These are phyloP conservation scores for Periophthalmus magnuspinnatus DNA, from an alignment of 2,797 vertebrate genomes.

Conservation along the genomic window DNA sequence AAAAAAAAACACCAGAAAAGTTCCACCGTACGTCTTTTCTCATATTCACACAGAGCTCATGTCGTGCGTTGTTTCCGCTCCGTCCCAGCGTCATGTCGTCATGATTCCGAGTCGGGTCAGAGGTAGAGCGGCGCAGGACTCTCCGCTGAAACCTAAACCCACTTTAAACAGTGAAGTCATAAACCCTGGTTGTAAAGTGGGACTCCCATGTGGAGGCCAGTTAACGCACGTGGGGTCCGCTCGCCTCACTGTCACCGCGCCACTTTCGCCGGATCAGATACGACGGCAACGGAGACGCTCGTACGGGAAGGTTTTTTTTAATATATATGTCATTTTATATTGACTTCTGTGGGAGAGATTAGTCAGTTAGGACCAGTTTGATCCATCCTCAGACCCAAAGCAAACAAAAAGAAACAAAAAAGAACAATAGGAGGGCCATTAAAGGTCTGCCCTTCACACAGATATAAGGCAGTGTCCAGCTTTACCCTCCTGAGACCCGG, in stretches of 20 bases:
- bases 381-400: too few relatives aligned
- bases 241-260: constrained; percentile 62
- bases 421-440: too few relatives aligned
- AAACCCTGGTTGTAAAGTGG: constrained; percentile 74
- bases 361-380: too few relatives aligned
- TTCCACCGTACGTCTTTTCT: too few relatives aligned
- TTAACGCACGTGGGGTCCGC: constrained; percentile 74
- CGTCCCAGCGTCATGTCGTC: constrained; percentile 19
- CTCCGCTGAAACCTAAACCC: constrained; percentile 74
- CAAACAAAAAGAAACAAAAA: too few relatives aligned
- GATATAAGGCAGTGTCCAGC: too few relatives aligned
- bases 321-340: constrained; percentile 31
- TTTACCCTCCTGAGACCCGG: too few relatives aligned
- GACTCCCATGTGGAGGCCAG: constrained; percentile 75
- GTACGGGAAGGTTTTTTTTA: neutral
- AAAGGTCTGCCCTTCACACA: too few relatives aligned
- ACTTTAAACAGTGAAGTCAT: constrained; percentile 72
- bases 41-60: neutral
- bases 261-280: constrained; percentile 46
- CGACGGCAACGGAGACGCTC: constrained; percentile 19
- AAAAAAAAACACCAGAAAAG: neutral
- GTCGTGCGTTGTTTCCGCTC: too few relatives aligned
- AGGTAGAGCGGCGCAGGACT: constrained; percentile 65
- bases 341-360: constrained; percentile 17
- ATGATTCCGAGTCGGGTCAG: constrained; percentile 56